Base-by-base conservation (phyloP, 64 coral and sea anemone genomes). In the Anthopleura sola region DNA sequence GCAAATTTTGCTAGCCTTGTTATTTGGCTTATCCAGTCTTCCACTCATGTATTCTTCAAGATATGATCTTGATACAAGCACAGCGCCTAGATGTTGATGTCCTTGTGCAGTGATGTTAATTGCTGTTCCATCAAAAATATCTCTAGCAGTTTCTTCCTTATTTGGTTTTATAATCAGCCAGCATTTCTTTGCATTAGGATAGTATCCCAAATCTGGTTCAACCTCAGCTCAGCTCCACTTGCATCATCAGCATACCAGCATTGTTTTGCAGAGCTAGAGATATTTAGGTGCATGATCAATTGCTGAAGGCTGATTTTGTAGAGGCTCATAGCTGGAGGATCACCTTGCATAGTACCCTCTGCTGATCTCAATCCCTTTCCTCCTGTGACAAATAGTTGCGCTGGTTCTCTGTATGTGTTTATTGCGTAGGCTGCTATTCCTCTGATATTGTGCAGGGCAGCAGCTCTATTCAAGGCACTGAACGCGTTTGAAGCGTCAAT, bases 311-410 rank as follows among this genome's bases (percentile, higher is more conserved):
- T 68, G 2, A 68, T 24, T 21, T 3, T 14, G 15, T 68, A 68
- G 4, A 68, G 20, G 28, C 62, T 29, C 62, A 68, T 68, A 68
- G 28, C 19, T 5, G 15, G 15, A 5, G 62, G 62, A 68, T 68
- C 62, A 5, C 62, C 62, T 68, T 68, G 62, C 5, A 14, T 68
- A n/a, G 80, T 50, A 12, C 80, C 46, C 18, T 82, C 46, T 18
- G 80, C 2, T 82, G 80, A 82, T 6, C 18, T 18, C 19, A 82
- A 47, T 37, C 47, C 80, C 29, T 82, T 82, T 4, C 80, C 80
- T 49, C 80, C 80, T 16, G 8, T 53, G 20, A 82, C 49, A 82
- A 82, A 82, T 50, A 82, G 49, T 24, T 1, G 37, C 9, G 80
- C 80, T 14, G 80, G 26, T 47, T 49, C 12, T 68, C 62, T 4